Evolutionary conservation across 2,888 invertebrate species (phyloP), one percentile per base, ranked within the genome.

Genomic region (Brachycybe producta): DNA sequence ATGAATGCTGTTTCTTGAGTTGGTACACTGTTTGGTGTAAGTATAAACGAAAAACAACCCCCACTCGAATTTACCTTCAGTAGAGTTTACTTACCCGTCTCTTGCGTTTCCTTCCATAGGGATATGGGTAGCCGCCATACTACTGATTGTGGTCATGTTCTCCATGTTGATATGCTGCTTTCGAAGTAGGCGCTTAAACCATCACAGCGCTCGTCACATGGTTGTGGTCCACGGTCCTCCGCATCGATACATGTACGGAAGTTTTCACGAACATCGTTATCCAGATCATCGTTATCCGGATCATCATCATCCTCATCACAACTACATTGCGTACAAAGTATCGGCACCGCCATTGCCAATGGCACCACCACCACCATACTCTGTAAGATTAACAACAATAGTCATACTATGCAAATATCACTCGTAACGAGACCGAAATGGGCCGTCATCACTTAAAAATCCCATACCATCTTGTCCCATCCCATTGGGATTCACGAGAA

Each of bases 21-120:
- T 42, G 42, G 42, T 42, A 42, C 19, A 42, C 42, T 5, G n/a
- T 42, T 15, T 42, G 42, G 42, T 42, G 42, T 42, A 42, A 42
- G 42, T 42, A 42, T 3, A 39, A 21, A 4, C 21, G 15, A 39
- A 38, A 13, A 7, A 17, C 17, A 39, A 15, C n/a, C 17, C 21
- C 17, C 4, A 39, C 3, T 39, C 40, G n/a, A 15, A n/a, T 3
- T 17, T 21, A 17, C 13, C 15, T 5, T 3, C 13, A 19, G 21
- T n/a, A 38, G 8, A 15, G 15, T 38, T 8, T 15, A 38, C 15
- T 8, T 38, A 11, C n/a, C n/a, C n/a, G n/a, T n/a, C n/a, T n/a
- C n/a, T 30, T 30, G 13, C 13, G 8, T 30, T 15, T 26, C 3
- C n/a, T 24, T 42, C 4, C n/a, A 15, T 42, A 42, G 42, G 42